phyloP scores from a whole-genome alignment of 2,888 invertebrate genomes.

The Oasisia sp. region DNA sequence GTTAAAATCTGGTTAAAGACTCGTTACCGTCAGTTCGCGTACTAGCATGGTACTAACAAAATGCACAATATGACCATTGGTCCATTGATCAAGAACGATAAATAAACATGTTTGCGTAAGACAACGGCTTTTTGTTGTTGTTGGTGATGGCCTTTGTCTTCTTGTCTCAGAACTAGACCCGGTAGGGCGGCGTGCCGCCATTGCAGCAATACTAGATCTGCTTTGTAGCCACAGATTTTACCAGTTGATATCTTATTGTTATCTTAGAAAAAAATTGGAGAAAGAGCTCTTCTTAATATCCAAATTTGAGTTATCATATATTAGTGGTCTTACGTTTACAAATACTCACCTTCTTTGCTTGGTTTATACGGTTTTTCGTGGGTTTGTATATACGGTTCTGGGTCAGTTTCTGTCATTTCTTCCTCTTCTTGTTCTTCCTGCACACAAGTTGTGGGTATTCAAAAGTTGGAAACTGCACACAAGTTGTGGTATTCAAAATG shows the following conservation, averaged over 20 bases:
- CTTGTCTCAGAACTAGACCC: too few relatives aligned
- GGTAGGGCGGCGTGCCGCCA: too few relatives aligned
- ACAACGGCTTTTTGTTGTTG: not conserved
- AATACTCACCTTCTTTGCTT: not conserved
- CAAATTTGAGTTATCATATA: not conserved
- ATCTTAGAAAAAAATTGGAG: too few relatives aligned
- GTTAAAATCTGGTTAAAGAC: too few relatives aligned
- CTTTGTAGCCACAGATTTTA: too few relatives aligned
- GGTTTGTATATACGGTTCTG: too few relatives aligned
- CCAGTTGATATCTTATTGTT: too few relatives aligned
- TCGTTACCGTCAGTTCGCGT: not conserved
- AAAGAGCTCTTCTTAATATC: too few relatives aligned
- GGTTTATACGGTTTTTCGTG: too few relatives aligned
- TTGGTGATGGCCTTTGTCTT: not conserved
- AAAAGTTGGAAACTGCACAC: not conserved
- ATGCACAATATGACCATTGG: not conserved
- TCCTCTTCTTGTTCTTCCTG: not conserved
- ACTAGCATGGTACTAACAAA: not conserved
- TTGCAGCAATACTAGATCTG: too few relatives aligned
- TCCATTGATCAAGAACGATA: not conserved
- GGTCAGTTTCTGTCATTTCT: too few relatives aligned
- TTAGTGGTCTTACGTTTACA: not conserved
- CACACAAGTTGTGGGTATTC: not conserved
- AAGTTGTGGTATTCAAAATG: not conserved
- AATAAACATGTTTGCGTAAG: not conserved